Base-by-base conservation (phyloP, 37 sponge, comb jelly and placozoan genomes). In the Aplysina aerophoba region DNA sequence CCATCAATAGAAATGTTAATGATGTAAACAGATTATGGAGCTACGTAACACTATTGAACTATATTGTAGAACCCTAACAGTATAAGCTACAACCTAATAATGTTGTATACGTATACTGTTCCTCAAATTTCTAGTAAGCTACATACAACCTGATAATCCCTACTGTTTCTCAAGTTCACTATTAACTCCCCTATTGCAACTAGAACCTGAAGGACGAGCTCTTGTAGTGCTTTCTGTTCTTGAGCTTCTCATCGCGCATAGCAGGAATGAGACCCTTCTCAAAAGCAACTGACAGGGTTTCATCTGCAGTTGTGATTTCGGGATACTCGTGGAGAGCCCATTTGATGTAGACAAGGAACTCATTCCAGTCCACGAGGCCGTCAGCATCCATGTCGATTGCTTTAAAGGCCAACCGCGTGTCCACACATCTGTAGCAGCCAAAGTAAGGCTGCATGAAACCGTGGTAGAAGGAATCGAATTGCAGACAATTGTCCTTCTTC, bases 371-470 rank as follows among this genome's bases (percentile, higher is more conserved):
- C 12, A 95, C 87, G 25, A 21, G 35, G n/a, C 89, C 91, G 81
- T 95, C 91, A 15, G 19, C 34, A 59, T 95, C 91, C 96, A 95
- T 95, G 79, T 95, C 96, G 0, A 95, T 54, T 1, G 93, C 91
- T 60, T 69, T 85, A 19, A 95, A 57, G 0, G 84, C 96, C 44
- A 83, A 79, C 55, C 83, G 85, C 0, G 90, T 88, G 35, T 83
- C 81, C 33, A 4, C 64, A 34, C 96, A 95, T 16, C 89, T 66
- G 85, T 88, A 95, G 89, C 95, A 94, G 55, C 95, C 95, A 85
- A 94, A 89, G 88, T 94, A 94, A 25, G 95, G 91, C 39, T 88
- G 87, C 95, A 95, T 92, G 84, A 95, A 95, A 13, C 89, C 92
- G 53, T 87, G 63, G 81, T 95, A 95, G 91, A 95, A 95, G 40